These are phyloP conservation scores for Cisticola juncidis DNA, from an alignment of 2,113 vertebrate genomes.

Conservation along the genomic window DNA sequence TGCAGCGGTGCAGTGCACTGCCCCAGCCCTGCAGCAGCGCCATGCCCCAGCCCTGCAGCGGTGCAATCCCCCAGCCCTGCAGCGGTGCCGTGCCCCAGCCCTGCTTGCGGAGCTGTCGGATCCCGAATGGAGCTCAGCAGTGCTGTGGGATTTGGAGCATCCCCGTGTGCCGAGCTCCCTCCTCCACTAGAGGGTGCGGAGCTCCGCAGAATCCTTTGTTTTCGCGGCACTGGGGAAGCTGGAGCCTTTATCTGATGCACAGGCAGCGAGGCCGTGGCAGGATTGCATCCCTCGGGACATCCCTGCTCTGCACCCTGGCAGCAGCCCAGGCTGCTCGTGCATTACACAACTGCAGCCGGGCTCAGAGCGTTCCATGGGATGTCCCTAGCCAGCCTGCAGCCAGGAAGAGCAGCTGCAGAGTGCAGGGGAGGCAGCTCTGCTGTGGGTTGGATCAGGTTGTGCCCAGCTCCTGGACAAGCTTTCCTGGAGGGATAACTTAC, in stretches of 20 bases:
- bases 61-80: neutral
- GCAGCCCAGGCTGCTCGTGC: neutral
- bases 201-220: neutral
- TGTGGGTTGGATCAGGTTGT: accelerated
- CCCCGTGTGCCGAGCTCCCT: neutral
- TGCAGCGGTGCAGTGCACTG: too few relatives aligned
- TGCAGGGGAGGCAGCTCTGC: neutral
- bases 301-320: neutral
- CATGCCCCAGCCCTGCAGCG: neutral
- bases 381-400: neutral
- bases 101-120: neutral
- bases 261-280: accelerated
- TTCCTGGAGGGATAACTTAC: neutral
- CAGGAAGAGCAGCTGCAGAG: neutral
- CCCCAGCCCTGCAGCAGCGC: too few relatives aligned
- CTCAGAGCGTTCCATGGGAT: accelerated
- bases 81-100: neutral
- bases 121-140: neutral
- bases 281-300: neutral
- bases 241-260: accelerated
- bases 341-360: neutral
- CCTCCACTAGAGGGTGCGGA: conserved; percentile 53
- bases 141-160: neutral
- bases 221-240: neutral
- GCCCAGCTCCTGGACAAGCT: neutral